phyloP scores from a whole-genome alignment of 2,797 vertebrate genomes.

The Pelodytes ibericus region DNA sequence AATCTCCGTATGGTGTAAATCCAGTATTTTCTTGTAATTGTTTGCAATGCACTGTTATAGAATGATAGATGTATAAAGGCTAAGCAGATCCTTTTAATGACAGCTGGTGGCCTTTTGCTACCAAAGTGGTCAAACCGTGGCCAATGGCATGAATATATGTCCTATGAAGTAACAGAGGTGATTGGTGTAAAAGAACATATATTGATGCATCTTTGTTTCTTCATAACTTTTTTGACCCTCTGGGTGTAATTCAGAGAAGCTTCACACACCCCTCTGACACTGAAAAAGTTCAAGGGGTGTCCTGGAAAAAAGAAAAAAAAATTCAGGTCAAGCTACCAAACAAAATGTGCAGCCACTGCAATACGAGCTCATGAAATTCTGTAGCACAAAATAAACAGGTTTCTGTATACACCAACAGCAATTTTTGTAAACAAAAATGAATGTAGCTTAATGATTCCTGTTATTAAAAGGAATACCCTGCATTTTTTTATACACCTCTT shows the following conservation, averaged over 20 bases:
- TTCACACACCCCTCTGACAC: neutral
- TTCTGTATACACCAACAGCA: conserved; percentile 66
- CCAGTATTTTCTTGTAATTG: conserved; percentile 95
- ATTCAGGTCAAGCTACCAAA: conserved; percentile 69
- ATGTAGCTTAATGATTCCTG: conserved; percentile 72
- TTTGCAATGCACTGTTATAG: conserved; percentile 93
- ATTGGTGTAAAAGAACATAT: conserved; percentile 57
- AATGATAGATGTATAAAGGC: conserved; percentile 79
- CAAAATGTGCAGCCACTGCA: conserved; percentile 62
- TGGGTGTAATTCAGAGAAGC: conserved; percentile 20
- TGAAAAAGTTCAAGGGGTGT: conserved; percentile 29
- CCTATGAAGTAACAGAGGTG: conserved; percentile 62
- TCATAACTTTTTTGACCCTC: conserved; percentile 56
- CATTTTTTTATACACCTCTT: conserved; percentile 85
- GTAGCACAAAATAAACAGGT: conserved; percentile 70
- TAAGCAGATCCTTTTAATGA: conserved; percentile 5
- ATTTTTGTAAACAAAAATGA: conserved; percentile 67
- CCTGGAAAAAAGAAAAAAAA: conserved; percentile 51
- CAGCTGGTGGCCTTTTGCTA: neutral
- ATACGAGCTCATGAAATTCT: conserved; percentile 62
- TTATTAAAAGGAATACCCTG: conserved; percentile 72
- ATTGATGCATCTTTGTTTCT: conserved; percentile 57
- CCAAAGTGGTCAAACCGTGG: neutral
- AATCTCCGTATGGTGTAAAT: conserved; percentile 93
- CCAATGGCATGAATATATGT: conserved; percentile 55